Conservation (phyloP, 2,113 vertebrate species). For the Leptodactylus fuscus region DNA sequence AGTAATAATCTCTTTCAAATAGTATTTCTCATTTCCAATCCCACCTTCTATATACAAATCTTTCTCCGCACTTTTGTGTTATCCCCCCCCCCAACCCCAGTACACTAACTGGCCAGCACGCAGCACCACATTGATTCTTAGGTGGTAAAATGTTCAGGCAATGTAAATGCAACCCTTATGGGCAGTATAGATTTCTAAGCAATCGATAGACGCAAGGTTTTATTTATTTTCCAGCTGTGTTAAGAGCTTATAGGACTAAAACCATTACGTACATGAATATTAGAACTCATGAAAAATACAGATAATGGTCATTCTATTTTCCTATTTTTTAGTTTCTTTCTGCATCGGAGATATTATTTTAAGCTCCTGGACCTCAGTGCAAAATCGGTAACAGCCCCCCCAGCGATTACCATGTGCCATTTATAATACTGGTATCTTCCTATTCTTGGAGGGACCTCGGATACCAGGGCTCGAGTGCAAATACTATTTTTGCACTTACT, state of each 20-base stretch:
- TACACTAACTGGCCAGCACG: slow-evolving; percentile 96
- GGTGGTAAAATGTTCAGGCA: slow-evolving; percentile 97
- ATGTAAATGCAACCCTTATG: slow-evolving; percentile 84
- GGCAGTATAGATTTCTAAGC: slow-evolving; percentile 37
- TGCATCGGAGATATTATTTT: not conserved
- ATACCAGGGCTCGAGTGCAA: not conserved
- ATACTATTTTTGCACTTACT: not conserved
- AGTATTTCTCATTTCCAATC: slow-evolving; percentile 89
- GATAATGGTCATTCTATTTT: slow-evolving; percentile 10
- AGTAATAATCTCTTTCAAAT: slow-evolving; percentile 98
- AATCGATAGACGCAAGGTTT: slow-evolving; percentile 39
- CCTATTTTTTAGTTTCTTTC: slow-evolving; percentile 21
- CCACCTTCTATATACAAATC: slow-evolving; percentile 96
- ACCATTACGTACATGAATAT: slow-evolving; percentile 24
- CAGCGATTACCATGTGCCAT: not conserved
- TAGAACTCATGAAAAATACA: slow-evolving; percentile 12
- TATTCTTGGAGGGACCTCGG: not conserved
- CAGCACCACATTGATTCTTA: slow-evolving; percentile 91
- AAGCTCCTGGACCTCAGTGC: not conserved
- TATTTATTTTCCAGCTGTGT: slow-evolving; percentile 30
- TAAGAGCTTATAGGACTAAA: not conserved
- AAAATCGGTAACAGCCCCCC: not conserved
- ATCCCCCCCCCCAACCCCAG: slow-evolving; percentile 87
- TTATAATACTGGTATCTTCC: not conserved
- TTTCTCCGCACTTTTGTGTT: slow-evolving; percentile 83